Base-by-base conservation (phyloP, 2,797 vertebrate genomes). In the Manis pentadactyla region DNA sequence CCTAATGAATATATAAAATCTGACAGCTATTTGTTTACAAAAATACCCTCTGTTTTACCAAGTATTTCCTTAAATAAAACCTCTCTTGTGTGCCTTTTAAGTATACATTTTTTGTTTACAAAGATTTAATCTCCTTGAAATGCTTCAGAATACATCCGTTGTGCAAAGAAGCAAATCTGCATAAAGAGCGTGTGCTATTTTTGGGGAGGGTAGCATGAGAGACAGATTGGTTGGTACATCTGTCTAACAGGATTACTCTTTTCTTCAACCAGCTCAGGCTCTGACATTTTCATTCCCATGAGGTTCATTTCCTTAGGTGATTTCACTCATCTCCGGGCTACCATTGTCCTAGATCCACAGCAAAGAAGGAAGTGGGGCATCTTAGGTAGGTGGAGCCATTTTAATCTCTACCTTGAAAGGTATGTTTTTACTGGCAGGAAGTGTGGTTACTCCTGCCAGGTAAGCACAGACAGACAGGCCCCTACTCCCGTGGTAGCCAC, bases 271-370 rank as follows among this genome's bases (percentile, higher is more conserved):
- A 55, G 42, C 37, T 31, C 10, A 17, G 21, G 25, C 39, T 1
- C 68, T 85, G 39, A 29, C 25, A 11, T 77, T 61, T 46, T 73
- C 53, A 25, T 81, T 46, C 71, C 51, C 74, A 39, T 19, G 11
- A 42, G 8, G 34, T 55, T 49, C 34, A 19, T 73, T 73, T 64
- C 12, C 31, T 19, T 34, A 29, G 53, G 13, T 17, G 10, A 63
- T 37, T 97, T 93, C 51, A 66, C 49, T 87, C 55, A 15, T 37
- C 21, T 88, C 81, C 55, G 75, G 57, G 31, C 64, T 94, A 46
- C 81, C 66, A 53, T 55, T 95, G 92, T 71, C 75, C 90, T 68
- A n/a, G 39, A 93, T 87, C 84, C 51, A n/a, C 29, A 75, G 61
- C 42, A 92, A 75, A 69, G 34, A 83, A 51, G n/a, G 59, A 86